Conservation (phyloP, 2,113 vertebrate genomes). For the Tenebrosternarchus preto region DNA sequence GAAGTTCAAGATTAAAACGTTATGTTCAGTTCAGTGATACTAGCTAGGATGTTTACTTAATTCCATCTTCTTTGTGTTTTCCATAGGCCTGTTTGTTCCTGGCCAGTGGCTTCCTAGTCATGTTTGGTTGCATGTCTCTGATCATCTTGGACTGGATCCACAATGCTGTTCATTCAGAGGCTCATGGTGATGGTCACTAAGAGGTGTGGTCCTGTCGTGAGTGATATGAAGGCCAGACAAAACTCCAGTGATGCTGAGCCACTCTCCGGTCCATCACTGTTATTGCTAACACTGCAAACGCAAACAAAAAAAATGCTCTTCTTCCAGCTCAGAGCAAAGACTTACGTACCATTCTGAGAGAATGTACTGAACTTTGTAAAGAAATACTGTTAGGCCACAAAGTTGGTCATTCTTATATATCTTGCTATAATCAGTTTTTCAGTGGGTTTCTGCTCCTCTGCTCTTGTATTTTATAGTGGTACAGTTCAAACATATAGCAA, state of each 20-base stretch:
- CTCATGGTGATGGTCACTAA: constrained; percentile 66
- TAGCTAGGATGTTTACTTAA: background rate
- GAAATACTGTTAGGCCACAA: constrained; percentile 86
- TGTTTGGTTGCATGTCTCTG: constrained; percentile 87
- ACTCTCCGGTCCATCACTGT: constrained; percentile 16
- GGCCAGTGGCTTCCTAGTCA: constrained; percentile 83
- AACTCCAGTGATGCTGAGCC: background rate
- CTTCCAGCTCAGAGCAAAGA: constrained; percentile 73
- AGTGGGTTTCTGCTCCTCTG: constrained; percentile 69
- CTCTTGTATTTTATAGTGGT: constrained; percentile 77
- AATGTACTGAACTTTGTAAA: constrained; percentile 89
- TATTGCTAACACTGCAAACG: constrained; percentile 20
- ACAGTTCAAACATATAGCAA: constrained; percentile 82
- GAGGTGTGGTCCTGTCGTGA: background rate
- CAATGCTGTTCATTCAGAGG: constrained; percentile 56
- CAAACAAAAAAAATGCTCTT: constrained; percentile 52
- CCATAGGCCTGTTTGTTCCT: constrained; percentile 87
- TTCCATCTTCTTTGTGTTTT: constrained; percentile 34
- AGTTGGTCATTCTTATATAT: constrained; percentile 72
- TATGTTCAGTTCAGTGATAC: constrained; percentile 14
- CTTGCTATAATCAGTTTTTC: constrained; percentile 76
- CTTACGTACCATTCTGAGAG: constrained; percentile 95
- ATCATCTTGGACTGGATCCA: constrained; percentile 90
- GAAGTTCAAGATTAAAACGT: background rate
- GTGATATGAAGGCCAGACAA: background rate